Evolutionary conservation across 2,797 vertebrate genomes (phyloP).

Genomic region (Microctenopoma stevenorrisi): DNA sequence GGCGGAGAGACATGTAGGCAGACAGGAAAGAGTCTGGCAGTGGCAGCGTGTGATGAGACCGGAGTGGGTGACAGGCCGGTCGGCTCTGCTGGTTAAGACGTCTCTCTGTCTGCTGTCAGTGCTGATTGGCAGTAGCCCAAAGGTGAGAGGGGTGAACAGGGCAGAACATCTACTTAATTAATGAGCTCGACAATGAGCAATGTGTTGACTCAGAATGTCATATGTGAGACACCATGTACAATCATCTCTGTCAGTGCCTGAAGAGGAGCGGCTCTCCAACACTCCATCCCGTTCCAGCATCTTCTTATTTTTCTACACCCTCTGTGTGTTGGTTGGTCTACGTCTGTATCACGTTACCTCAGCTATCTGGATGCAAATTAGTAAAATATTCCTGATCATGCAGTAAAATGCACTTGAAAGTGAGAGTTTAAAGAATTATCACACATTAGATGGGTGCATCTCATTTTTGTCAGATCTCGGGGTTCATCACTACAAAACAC

Average conservation of each 20-base stretch:
- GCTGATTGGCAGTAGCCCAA: constrained; percentile 69
- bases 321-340: constrained; percentile 7
- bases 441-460: neutral
- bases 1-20: constrained; percentile 41
- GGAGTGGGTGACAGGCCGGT: constrained; percentile 41
- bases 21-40: constrained; percentile 46
- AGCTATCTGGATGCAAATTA: neutral
- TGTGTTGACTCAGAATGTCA: constrained; percentile 67
- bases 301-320: constrained; percentile 7
- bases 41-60: constrained; percentile 50
- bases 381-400: constrained; percentile 4
- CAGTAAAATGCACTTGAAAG: no score
- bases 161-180: constrained; percentile 63
- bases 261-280: constrained; percentile 25
- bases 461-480: neutral
- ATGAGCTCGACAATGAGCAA: constrained; percentile 59
- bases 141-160: constrained; percentile 61
- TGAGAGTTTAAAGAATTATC: no score
- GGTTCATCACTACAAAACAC: neutral
- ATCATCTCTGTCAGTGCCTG: constrained; percentile 47
- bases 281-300: constrained; percentile 7
- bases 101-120: constrained; percentile 60
- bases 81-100: constrained; percentile 52
- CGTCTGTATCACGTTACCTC: constrained; percentile 7
- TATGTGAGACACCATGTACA: constrained; percentile 53